These are phyloP conservation scores for Corythornis madagascariensis DNA, from an alignment of 2,113 vertebrate genomes.

Conservation along the genomic window DNA sequence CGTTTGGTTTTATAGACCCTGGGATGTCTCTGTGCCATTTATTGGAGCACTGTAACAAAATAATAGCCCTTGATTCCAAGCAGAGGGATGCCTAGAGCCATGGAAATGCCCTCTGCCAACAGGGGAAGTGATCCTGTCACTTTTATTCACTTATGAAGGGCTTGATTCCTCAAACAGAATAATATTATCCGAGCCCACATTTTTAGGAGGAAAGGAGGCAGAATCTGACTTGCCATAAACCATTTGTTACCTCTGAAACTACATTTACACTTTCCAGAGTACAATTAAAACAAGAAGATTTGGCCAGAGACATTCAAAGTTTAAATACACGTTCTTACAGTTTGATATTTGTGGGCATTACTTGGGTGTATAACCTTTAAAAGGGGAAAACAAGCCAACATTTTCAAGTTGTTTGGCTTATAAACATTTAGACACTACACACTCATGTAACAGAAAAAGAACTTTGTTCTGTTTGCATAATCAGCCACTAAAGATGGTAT, in stretches of 20 bases:
- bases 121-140: neutral
- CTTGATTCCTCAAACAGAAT: neutral
- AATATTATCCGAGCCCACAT: neutral
- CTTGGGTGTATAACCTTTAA: constrained; percentile 20
- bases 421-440: constrained; percentile 41
- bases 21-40: neutral
- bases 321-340: constrained; percentile 15
- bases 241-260: constrained; percentile 35
- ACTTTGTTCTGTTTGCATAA: constrained; percentile 30
- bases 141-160: neutral
- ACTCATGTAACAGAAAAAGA: neutral
- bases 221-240: neutral
- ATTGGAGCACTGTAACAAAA: neutral
- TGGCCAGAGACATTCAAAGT: constrained; percentile 34
- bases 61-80: neutral
- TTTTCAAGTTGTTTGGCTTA: constrained; percentile 24
- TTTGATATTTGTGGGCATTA: constrained; percentile 46
- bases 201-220: neutral
- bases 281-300: constrained; percentile 8
- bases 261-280: constrained; percentile 19
- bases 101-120: neutral
- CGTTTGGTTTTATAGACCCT: constrained; percentile 11
- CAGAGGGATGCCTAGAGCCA: neutral
- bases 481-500: neutral
- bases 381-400: constrained; percentile 24